Conservation (phyloP, 2,113 vertebrate genomes). For the Stigmatopora nigra region DNA sequence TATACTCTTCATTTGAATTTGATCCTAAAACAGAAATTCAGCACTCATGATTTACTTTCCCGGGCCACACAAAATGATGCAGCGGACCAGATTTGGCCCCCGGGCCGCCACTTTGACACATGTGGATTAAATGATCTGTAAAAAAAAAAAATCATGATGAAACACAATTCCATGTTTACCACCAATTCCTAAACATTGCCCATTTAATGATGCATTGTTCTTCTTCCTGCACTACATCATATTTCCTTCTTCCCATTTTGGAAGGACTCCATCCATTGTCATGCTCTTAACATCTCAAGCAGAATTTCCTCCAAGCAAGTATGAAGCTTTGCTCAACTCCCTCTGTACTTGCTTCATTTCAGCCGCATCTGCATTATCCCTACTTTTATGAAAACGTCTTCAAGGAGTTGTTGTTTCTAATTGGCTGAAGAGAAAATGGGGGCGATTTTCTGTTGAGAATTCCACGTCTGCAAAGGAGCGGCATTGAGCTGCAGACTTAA, state of each 20-base stretch:
- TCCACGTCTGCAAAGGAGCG: slow-evolving; percentile 31
- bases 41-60: too few species aligned
- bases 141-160: background rate
- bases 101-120: too few species aligned
- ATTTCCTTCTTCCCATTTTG: slow-evolving; percentile 27
- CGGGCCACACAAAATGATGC: too few species aligned
- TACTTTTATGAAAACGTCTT: slow-evolving; percentile 15
- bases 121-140: background rate
- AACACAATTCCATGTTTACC: background rate
- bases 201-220: slow-evolving; percentile 15
- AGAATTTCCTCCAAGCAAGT: slow-evolving; percentile 40
- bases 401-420: slow-evolving; percentile 39
- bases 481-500: slow-evolving; percentile 23
- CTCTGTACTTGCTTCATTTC: background rate
- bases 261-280: slow-evolving; percentile 34
- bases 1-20: too few species aligned
- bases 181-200: too few species aligned
- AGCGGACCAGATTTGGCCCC: too few species aligned
- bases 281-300: slow-evolving; percentile 9
- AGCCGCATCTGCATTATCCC: slow-evolving; percentile 23
- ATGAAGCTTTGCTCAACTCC: background rate
- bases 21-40: too few species aligned
- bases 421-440: slow-evolving; percentile 42
- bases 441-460: slow-evolving; percentile 7
- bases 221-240: slow-evolving; percentile 30